Evolutionary conservation across 2,888 invertebrate genomes (phyloP).

Genomic region (Acronicta leporina): DNA sequence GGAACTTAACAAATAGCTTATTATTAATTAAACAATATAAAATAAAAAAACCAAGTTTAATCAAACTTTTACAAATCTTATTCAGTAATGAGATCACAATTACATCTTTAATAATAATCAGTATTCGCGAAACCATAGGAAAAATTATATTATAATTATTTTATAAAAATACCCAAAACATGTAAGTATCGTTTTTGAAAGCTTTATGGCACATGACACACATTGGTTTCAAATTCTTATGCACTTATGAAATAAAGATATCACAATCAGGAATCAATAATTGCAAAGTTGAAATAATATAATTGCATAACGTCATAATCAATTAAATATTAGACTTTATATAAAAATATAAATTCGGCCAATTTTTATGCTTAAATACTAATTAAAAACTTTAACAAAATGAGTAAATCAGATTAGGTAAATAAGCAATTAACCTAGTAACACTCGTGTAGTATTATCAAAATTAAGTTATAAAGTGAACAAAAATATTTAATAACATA

Average conservation of each 20-base stretch:
- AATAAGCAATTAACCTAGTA: neutral
- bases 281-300: neutral
- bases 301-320: neutral
- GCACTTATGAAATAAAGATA: neutral
- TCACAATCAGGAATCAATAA: neutral
- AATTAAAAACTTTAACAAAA: neutral
- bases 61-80: no score
- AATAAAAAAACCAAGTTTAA: no score
- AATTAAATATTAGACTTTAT: constrained; percentile 1
- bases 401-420: neutral
- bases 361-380: neutral
- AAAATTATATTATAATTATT: no score
- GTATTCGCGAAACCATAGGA: no score
- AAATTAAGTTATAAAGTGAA: neutral
- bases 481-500: neutral
- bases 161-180: no score
- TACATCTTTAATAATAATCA: no score
- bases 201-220: no score
- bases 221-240: neutral
- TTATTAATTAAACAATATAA: no score
- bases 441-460: neutral
- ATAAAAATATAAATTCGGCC: neutral
- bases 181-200: no score
- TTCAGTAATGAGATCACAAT: no score
- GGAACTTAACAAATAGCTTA: no score